phyloP scores from a whole-genome alignment of 2,888 invertebrate genomes.

The Empis livida region DNA sequence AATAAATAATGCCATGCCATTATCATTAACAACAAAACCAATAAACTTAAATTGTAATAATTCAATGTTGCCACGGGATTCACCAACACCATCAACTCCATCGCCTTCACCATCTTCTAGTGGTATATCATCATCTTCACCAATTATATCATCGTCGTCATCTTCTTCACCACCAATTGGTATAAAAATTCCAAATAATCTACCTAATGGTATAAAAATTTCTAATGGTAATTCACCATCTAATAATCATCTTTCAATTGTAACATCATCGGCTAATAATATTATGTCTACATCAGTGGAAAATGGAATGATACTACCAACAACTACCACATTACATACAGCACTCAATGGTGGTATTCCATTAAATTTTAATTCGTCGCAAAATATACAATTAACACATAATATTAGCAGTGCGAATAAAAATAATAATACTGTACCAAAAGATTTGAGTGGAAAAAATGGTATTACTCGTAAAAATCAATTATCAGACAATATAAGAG shows the following conservation, averaged over 20 bases:
- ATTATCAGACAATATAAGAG: too few relatives aligned
- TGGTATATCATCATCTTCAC: constrained; percentile 32
- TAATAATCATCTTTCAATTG: too few relatives aligned
- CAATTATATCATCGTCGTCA: constrained; percentile 23
- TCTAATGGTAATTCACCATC: too few relatives aligned
- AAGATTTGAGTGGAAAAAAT: constrained; percentile 11
- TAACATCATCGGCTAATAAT: constrained; percentile 10
- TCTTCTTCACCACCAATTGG: constrained; percentile 8
- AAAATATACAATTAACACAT: neutral
- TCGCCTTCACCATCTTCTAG: constrained; percentile 33
- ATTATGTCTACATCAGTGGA: constrained; percentile 13
- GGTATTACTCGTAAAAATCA: constrained; percentile 8
- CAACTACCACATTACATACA: constrained; percentile 12
- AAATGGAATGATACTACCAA: too few relatives aligned
- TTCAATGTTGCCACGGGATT: constrained; percentile 26
- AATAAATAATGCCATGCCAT: constrained; percentile 16
- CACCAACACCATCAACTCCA: constrained; percentile 34
- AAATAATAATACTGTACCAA: neutral
- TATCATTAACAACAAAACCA: constrained; percentile 22
- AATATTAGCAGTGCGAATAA: neutral
- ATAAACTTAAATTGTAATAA: constrained; percentile 11
- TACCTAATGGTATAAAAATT: too few relatives aligned
- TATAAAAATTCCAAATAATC: too few relatives aligned
- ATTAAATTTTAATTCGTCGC: constrained; percentile 1
- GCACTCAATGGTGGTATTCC: constrained; percentile 15